Evolutionary conservation across 2,797 vertebrate species (phyloP).

Genomic region (Agapornis canus): DNA sequence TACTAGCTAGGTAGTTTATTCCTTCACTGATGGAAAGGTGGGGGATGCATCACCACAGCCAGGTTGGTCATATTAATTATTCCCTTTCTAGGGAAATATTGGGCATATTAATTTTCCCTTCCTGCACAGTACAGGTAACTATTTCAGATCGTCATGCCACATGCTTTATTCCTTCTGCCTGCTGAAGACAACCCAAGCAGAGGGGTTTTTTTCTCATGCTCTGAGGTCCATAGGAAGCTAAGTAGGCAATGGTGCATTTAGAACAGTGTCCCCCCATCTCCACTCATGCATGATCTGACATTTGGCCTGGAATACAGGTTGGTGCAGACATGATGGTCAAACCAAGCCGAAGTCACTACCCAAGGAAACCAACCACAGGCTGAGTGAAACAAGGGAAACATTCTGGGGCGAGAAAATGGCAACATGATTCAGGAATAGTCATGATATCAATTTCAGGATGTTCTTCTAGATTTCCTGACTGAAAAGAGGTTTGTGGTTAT

Average conservation of each 20-base stretch:
- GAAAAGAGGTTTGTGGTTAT: not conserved
- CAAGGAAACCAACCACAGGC: not conserved
- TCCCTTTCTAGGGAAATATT: not conserved
- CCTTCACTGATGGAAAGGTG: accelerated
- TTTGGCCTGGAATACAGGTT: not conserved
- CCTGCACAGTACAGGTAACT: not conserved
- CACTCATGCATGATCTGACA: not conserved
- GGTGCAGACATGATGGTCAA: not conserved
- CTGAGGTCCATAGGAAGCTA: not conserved
- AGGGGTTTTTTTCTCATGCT: accelerated
- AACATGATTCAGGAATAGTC: not conserved
- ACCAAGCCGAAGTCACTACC: not conserved
- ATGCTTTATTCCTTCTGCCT: not conserved
- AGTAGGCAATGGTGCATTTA: not conserved
- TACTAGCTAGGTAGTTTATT: not conserved
- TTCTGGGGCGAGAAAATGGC: not conserved
- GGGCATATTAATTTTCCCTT: not conserved
- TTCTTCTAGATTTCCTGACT: not conserved
- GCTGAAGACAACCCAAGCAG: not conserved
- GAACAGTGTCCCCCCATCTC: not conserved
- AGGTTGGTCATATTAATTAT: not conserved
- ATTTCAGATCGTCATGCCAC: not conserved
- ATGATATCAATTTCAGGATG: not conserved
- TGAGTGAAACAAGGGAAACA: not conserved
- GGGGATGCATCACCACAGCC: accelerated